Evolutionary conservation across 2,113 vertebrate species (phyloP).

Genomic region (Mustelus asterias): DNA sequence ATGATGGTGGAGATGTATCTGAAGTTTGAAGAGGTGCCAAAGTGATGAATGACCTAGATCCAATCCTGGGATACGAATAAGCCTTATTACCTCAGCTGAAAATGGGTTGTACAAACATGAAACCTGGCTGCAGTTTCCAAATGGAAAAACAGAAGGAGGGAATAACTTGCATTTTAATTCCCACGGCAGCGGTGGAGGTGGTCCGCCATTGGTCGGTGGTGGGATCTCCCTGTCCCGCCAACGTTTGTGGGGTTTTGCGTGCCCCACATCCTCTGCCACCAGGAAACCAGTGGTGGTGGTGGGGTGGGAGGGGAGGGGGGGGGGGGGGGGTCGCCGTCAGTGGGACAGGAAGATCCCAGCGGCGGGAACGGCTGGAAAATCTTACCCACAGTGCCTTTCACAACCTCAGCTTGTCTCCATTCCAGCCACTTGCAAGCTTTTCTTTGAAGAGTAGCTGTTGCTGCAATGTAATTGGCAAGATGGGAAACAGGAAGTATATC

Average conservation of each 20-base stretch:
- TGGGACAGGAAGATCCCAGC: too few relatives aligned
- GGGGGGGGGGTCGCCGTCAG: too few relatives aligned
- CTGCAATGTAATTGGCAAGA: not conserved
- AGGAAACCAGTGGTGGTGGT: too few relatives aligned
- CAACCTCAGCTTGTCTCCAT: not conserved
- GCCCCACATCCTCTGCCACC: too few relatives aligned
- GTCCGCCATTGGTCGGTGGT: too few relatives aligned
- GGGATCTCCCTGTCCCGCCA: too few relatives aligned
- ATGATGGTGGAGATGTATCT: not conserved
- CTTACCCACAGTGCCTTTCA: not conserved
- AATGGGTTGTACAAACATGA: not conserved
- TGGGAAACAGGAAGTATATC: not conserved
- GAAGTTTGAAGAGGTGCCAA: not conserved
- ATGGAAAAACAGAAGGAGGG: not conserved
- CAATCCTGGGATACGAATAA: not conserved
- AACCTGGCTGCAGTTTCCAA: not conserved
- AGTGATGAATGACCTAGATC: not conserved
- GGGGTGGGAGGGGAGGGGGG: too few relatives aligned
- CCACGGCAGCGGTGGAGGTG: too few relatives aligned
- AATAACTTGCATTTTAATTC: not conserved
- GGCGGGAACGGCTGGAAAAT: too few relatives aligned
- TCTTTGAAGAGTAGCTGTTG: not conserved
- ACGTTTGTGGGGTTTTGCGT: too few relatives aligned
- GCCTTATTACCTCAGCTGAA: not conserved
- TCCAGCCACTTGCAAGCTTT: not conserved